These are phyloP conservation scores for Ophion ventricosus DNA, from an alignment of 2,888 invertebrate species.

Conservation along the genomic window DNA sequence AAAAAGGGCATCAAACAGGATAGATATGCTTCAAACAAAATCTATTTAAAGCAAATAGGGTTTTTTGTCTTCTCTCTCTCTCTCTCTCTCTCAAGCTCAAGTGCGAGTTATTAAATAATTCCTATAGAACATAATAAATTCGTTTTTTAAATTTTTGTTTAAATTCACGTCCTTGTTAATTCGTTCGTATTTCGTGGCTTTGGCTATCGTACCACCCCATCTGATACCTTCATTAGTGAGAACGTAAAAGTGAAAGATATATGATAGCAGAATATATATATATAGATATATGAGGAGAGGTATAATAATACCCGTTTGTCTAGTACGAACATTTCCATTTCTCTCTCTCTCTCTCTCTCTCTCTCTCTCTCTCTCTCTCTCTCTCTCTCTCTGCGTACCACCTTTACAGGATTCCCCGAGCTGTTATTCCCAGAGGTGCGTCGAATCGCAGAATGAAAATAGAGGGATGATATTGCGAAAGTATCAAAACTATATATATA, in stretches of 20 bases:
- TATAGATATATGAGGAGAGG: not conserved
- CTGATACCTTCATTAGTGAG: not conserved
- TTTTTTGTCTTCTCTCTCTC: no score
- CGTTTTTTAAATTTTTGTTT: not conserved
- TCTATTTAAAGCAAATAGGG: no score
- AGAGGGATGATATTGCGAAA: slow-evolving; percentile 24
- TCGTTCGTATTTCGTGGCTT: not conserved
- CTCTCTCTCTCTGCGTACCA: not conserved
- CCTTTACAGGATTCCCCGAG: slow-evolving; percentile 4
- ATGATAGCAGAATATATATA: not conserved
- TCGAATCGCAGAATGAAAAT: not conserved
- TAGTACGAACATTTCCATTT: not conserved
- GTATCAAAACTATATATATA: not conserved
- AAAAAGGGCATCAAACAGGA: no score
- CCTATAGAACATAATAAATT: not conserved
- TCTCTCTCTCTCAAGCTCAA: no score
- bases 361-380: not conserved
- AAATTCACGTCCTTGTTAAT: not conserved
- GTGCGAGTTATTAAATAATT: not conserved
- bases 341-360: not conserved
- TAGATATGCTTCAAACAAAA: no score
- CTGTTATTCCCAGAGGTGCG: not conserved
- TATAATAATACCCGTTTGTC: not conserved
- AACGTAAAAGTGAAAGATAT: not conserved
- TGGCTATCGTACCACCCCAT: not conserved